These are phyloP conservation scores for rat (Rattus norvegicus) DNA, from an alignment of 2,113 vertebrate species.

Conservation along the genomic window GRCr8 NC_086031.1:75290001-75290500, in stretches of 20 bases:
- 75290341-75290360: neutral
- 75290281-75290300: neutral
- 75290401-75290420: neutral
- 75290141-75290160: neutral
- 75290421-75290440: neutral
- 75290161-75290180: neutral
- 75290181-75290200: neutral
- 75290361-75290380: neutral
- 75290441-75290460: neutral
- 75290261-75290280: neutral
- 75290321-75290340: neutral
- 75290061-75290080: neutral
- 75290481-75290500: neutral
- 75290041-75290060: neutral
- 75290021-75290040: neutral
- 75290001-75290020: neutral
- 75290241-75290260: constrained; percentile 26
- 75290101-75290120: neutral
- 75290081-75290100: too few species aligned
- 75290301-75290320: neutral
- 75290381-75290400: neutral
- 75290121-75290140: neutral
- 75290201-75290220: neutral
- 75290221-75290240: neutral
- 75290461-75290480: neutral